These are phyloP conservation scores for Pecten maximus DNA, from an alignment of 2,888 invertebrate species.

Conservation along the genomic window DNA sequence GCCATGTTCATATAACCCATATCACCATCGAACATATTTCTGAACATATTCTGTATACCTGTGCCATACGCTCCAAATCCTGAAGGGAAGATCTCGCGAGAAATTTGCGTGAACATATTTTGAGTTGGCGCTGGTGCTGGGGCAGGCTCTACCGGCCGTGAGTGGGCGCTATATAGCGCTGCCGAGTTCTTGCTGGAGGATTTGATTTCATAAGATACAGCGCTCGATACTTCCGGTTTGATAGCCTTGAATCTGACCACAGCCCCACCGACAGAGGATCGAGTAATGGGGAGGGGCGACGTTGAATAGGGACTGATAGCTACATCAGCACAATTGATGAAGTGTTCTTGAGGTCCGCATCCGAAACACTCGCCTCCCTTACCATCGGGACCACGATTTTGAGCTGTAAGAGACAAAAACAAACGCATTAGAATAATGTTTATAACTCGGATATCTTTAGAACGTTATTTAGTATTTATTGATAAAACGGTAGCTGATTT, in stretches of 20 bases:
- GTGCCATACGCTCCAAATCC: not conserved
- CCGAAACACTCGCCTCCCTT: slow-evolving; percentile 54
- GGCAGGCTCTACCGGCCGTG: not conserved
- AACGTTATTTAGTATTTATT: not conserved
- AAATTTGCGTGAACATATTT: not conserved
- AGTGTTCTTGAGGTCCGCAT: slow-evolving; percentile 56
- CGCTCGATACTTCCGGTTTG: not conserved
- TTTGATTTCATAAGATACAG: not conserved
- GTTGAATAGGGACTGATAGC: slow-evolving; percentile 43
- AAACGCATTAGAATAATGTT: not conserved
- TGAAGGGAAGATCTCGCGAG: not conserved
- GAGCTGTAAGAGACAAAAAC: slow-evolving; percentile 42
- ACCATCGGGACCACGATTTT: slow-evolving; percentile 48
- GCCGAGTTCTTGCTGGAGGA: slow-evolving; percentile 34
- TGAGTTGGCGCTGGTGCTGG: not conserved
- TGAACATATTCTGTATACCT: not conserved
- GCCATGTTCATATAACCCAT: slow-evolving; percentile 16
- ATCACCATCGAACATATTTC: not conserved
- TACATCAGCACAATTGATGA: slow-evolving; percentile 55
- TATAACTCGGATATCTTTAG: no score
- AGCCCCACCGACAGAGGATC: not conserved
- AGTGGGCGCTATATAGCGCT: not conserved
- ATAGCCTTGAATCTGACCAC: slow-evolving; percentile 11
- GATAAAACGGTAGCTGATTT: no score
- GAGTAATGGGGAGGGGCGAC: slow-evolving; percentile 39